Percentiles rank a stretch among this genome's conserved stretches.
These are phyloP conservation scores for Psittacula derbiana DNA, from an alignment of 2,797 vertebrate species.

Conservation along the genomic window DNA sequence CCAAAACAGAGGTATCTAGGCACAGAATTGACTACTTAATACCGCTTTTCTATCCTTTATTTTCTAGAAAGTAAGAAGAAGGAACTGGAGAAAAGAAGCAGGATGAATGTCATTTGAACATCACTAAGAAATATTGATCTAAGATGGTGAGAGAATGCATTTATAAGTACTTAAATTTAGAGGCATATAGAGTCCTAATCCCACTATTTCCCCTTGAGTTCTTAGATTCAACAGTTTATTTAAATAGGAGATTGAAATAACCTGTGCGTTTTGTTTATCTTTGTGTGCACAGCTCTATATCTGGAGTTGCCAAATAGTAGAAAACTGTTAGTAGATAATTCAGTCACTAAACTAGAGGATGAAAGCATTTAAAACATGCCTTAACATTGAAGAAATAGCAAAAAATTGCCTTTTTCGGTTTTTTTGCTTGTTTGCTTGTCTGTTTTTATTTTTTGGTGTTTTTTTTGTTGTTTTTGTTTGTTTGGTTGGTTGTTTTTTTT, in stretches of 20 bases:
- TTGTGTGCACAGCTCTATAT: neutral
- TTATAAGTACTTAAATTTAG: neutral
- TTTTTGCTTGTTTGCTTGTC: too few relatives aligned
- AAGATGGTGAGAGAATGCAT: neutral
- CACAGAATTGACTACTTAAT: neutral
- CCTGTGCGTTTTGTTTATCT: neutral
- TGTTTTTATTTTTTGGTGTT: too few relatives aligned
- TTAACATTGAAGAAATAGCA: neutral
- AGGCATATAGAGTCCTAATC: neutral
- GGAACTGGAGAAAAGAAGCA: neutral
- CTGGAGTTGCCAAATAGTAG: neutral
- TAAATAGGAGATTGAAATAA: neutral
- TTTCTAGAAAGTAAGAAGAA: neutral
- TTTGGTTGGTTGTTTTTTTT: too few relatives aligned
- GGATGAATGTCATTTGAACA: neutral
- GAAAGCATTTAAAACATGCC: neutral
- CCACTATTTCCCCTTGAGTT: neutral
- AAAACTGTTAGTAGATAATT: neutral
- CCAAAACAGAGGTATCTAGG: neutral
- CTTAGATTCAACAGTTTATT: neutral
- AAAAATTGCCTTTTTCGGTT: neutral
- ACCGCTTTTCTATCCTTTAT: neutral
- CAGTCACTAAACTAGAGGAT: neutral
- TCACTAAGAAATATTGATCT: neutral
- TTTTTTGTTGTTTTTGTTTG: too few relatives aligned